Evolutionary conservation across 1,140 invertebrate species (phyloP).

Genomic region (Drosophila ambigua): DNA sequence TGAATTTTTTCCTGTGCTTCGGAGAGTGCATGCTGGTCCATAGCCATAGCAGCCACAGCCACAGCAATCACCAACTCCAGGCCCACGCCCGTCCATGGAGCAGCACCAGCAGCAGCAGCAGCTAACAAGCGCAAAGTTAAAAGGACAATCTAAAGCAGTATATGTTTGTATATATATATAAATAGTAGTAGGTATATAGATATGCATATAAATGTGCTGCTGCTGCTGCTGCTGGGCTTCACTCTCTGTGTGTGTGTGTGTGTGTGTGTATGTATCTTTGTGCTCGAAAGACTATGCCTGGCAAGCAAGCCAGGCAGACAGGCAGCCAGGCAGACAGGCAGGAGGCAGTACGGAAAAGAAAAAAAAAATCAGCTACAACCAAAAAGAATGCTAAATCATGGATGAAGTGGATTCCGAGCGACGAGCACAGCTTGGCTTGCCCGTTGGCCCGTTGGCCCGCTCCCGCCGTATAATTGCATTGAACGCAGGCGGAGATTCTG

Average conservation of each 20-base stretch:
- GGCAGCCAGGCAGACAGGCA: constrained; percentile 12
- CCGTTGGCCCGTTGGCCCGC: not conserved
- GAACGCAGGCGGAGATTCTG: constrained; percentile 49
- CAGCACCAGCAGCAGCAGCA: constrained; percentile 5
- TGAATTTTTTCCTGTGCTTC: constrained; percentile 16
- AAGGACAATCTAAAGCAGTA: constrained; percentile 64
- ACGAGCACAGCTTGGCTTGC: constrained; percentile 36
- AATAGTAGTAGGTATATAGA: constrained; percentile 17
- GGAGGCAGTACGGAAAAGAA: not conserved
- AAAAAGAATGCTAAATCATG: constrained; percentile 76
- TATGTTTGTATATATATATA: constrained; percentile 33
- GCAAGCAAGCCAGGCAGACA: not conserved
- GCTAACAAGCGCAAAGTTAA: constrained; percentile 70
- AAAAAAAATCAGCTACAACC: constrained; percentile 50
- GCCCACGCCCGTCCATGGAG: not conserved
- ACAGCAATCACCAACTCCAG: constrained; percentile 17
- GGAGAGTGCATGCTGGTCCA: constrained; percentile 3
- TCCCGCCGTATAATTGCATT: constrained; percentile 72
- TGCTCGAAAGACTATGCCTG: not conserved
- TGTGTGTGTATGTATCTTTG: constrained; percentile 11
- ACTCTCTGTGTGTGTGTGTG: not conserved
- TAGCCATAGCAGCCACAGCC: constrained; percentile 11
- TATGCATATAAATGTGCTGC: constrained; percentile 14
- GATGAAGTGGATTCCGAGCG: constrained; percentile 53
- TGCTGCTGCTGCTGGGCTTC: not conserved